Evolutionary conservation across 2,113 vertebrate species (phyloP), one percentile per base, ranked within the genome.

Genomic region (Echinops telfairi): DNA sequence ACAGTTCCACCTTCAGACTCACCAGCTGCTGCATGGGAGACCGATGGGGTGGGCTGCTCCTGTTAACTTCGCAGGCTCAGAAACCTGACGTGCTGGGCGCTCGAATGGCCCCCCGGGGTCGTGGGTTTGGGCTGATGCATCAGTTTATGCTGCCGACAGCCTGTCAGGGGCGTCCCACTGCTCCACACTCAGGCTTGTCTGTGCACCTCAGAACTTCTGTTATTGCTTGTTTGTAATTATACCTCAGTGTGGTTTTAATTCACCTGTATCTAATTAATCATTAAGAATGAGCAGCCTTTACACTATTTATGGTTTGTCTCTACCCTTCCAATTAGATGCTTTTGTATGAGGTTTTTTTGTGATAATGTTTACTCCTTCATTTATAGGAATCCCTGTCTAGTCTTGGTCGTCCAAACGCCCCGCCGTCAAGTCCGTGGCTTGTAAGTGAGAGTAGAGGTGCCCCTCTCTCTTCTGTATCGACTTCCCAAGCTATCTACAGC

Each of bases 401-500:
- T 47, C 43, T 47, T 47, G 43, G 10, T 47, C 5, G 43, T 47
- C 43, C 5, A 47, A 47, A 10, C 43, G 5, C 43, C 5, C 43
- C 10, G 43, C 43, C 43, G 10, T 10, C 43, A 47, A 10, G 43
- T n/a, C 43, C 43, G 43, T 47, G 43, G 10, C 43, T n/a, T 47
- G 10, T 47, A 47, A 47, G 5, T 47, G 43, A 2, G 31, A 86
- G 71, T 53, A 53, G 43, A 88, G 43, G 2, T 73, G 84, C 73
- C 78, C 43, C 43, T n/a, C n/a, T n/a, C n/a, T 73, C 16, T 58
- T 4, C 62, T 89, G 7, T 53, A 20, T 38, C 88, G 33, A 93
- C 75, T 88, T 86, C 29, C 83, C 83, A 70, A 88, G 76, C n/a
- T 93, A 73, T 73, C 88, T 81, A 53, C 64, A 89, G 85, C 47